phyloP scores from a whole-genome alignment of 2,797 vertebrate genomes.

The Dipus sagitta region DNA sequence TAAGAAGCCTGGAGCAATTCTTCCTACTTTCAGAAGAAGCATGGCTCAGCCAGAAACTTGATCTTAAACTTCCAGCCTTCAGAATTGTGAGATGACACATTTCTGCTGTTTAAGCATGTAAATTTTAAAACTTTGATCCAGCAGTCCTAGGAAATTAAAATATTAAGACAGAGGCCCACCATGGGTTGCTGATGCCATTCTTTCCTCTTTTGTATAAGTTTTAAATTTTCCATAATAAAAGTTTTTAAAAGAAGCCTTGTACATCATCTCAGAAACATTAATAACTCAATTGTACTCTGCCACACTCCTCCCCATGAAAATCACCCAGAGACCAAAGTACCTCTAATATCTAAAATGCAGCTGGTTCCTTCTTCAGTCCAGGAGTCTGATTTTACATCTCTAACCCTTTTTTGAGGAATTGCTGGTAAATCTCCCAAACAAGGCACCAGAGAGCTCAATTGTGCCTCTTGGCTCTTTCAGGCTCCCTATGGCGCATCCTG shows the following conservation, averaged over 20 bases:
- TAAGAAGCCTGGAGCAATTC: background rate
- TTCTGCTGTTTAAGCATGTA: background rate
- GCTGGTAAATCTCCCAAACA: conserved; percentile 35
- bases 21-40: background rate
- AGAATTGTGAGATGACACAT: background rate
- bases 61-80: background rate
- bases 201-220: conserved; percentile 14
- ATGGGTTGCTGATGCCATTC: background rate
- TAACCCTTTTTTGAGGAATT: conserved; percentile 60
- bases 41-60: fast-evolving
- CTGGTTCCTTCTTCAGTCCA: conserved; percentile 41
- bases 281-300: conserved; percentile 67
- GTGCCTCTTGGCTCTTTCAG: conserved; percentile 33
- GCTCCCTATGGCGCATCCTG: background rate
- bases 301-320: conserved; percentile 34
- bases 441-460: background rate
- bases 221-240: conserved; percentile 51
- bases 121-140: background rate
- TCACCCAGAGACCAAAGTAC: conserved; percentile 42
- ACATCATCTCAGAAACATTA: conserved; percentile 53
- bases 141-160: background rate
- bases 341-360: conserved; percentile 65
- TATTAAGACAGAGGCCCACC: background rate
- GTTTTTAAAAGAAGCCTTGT: background rate
- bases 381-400: conserved; percentile 73